Evolutionary conservation across 2,113 vertebrate species (phyloP).

Genomic region (Phylloscopus trochilus): DNA sequence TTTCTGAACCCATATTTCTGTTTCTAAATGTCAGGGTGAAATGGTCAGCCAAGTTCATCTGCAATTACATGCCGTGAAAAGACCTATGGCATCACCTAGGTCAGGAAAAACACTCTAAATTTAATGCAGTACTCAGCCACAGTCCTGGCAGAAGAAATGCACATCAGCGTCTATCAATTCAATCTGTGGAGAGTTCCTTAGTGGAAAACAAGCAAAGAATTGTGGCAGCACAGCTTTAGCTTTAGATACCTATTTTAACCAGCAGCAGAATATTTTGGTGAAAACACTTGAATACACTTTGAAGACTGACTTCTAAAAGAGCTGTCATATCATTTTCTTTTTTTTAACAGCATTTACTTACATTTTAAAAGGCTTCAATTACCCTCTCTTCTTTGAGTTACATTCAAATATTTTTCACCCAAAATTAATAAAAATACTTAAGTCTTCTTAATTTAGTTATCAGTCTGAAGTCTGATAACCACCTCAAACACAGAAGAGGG

Average conservation of each 20-base stretch:
- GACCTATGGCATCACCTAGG: neutral
- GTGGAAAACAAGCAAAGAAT: neutral
- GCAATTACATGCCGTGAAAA: neutral
- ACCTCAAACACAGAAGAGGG: neutral
- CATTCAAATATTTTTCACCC: neutral
- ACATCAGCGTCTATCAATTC: neutral
- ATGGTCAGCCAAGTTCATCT: neutral
- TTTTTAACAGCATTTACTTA: neutral
- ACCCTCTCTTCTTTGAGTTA: neutral
- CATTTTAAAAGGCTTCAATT: neutral
- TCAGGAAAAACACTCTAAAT: neutral
- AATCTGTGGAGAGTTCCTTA: neutral
- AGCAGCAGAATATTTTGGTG: neutral
- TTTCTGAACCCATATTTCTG: neutral
- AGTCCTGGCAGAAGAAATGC: neutral
- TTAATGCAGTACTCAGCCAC: neutral
- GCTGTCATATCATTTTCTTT: neutral
- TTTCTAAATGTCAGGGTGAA: neutral
- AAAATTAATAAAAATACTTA: neutral
- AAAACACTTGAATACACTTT: neutral
- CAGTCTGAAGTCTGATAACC: neutral
- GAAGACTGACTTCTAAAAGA: neutral
- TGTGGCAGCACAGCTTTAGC: neutral
- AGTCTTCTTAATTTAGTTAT: neutral
- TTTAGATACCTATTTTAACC: neutral